Conservation (phyloP, 1,140 invertebrate species). For the Aradophagus sp. region DNA sequence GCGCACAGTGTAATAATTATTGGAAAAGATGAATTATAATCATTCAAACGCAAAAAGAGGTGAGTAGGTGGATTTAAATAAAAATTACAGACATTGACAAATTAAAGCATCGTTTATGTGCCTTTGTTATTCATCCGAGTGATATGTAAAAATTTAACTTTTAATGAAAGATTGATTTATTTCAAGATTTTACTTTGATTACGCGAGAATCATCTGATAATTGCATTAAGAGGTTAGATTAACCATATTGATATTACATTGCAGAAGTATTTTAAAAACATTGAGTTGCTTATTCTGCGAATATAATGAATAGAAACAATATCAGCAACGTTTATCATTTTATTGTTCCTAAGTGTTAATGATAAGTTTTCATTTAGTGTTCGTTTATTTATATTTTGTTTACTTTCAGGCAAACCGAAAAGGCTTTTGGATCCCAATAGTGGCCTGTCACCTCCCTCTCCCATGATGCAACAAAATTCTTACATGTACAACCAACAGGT, state of each 20-base stretch:
- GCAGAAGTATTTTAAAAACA: slow-evolving; percentile 5
- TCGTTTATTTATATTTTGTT: slow-evolving; percentile 1
- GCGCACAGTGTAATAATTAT: slow-evolving; percentile 6
- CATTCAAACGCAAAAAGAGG: slow-evolving; percentile 67
- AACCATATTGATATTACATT: slow-evolving; percentile 45
- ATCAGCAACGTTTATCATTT: no score
- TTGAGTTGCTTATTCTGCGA: not conserved
- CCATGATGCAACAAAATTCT: slow-evolving; percentile 58
- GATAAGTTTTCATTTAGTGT: slow-evolving; percentile 1
- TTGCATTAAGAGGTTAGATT: slow-evolving; percentile 37
- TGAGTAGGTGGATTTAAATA: slow-evolving; percentile 50
- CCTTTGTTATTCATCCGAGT: no score
- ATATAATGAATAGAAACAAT: no score
- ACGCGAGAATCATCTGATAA: not conserved
- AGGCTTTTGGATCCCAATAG: slow-evolving; percentile 70
- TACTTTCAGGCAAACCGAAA: slow-evolving; percentile 66
- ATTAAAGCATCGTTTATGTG: no score
- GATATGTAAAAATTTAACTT: no score
- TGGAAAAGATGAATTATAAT: slow-evolving; percentile 70
- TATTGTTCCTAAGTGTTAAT: not conserved
- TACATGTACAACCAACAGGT: slow-evolving; percentile 72
- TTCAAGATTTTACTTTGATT: not conserved
- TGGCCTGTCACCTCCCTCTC: slow-evolving; percentile 56
- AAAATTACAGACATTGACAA: no score
- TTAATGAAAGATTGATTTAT: no score